Evolutionary conservation across 2,113 vertebrate genomes (phyloP).

Genomic region (Macquaria australasica): DNA sequence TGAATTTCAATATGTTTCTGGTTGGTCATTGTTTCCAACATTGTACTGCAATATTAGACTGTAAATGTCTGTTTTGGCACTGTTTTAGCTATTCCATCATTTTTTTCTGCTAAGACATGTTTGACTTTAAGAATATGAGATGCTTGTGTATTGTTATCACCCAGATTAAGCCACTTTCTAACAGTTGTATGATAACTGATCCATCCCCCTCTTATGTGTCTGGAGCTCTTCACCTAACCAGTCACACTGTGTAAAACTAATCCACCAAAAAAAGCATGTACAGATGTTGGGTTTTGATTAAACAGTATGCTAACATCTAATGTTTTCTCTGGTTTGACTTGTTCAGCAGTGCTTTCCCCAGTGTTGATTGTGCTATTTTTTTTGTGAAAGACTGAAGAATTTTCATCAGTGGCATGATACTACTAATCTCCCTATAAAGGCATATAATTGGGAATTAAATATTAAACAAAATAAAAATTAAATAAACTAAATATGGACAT

Average conservation of each 20-base stretch:
- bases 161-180: neutral
- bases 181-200: neutral
- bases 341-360: neutral
- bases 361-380: neutral
- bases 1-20: neutral
- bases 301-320: neutral
- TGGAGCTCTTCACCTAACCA: neutral
- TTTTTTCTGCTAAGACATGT: neutral
- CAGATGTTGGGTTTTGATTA: neutral
- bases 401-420: neutral
- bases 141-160: neutral
- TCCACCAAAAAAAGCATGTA: neutral
- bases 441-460: neutral
- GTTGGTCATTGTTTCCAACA: neutral
- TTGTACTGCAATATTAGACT: neutral
- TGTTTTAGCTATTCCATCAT: neutral
- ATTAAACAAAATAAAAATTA: no score
- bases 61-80: neutral
- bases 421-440: neutral
- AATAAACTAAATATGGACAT: constrained; percentile 33
- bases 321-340: neutral
- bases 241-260: neutral
- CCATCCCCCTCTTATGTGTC: neutral
- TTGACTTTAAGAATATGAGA: neutral
- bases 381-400: neutral